A percentile compares a stretch with the other conserved stretches of the same genome.
These are phyloP conservation scores for Lytechinus variegatus DNA, from an alignment of 35 echinoderm and acorn worm genomes.

Conservation along the genomic window DNA sequence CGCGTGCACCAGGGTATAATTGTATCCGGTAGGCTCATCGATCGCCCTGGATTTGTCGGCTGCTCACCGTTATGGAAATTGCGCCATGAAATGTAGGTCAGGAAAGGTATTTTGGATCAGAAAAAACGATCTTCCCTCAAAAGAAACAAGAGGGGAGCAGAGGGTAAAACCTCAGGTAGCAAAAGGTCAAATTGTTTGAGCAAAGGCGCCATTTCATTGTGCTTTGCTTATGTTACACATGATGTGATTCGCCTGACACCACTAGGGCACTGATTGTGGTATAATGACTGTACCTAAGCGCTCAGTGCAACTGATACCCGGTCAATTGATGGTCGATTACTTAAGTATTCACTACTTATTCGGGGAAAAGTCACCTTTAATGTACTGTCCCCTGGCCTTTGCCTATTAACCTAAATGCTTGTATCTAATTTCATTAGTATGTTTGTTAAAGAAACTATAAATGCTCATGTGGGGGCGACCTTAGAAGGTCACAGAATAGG, in stretches of 20 bases:
- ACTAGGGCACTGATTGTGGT: not conserved
- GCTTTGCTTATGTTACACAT: not conserved
- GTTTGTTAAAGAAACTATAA: too few species aligned
- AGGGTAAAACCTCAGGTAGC: slow-evolving; percentile 29
- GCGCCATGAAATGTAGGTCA: slow-evolving; percentile 52
- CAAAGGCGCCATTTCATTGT: not conserved
- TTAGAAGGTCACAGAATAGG: too few species aligned
- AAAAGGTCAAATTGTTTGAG: slow-evolving; percentile 8
- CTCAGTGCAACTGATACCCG: not conserved
- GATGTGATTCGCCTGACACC: not conserved
- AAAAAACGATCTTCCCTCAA: slow-evolving; percentile 2
- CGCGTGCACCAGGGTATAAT: slow-evolving; percentile 52
- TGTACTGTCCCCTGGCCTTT: not conserved
- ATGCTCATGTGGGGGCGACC: too few species aligned
- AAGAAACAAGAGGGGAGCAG: slow-evolving; percentile 30
- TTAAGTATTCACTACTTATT: not conserved
- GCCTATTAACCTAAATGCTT: not conserved
- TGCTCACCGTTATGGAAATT: slow-evolving; percentile 51
- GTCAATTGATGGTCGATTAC: not conserved
- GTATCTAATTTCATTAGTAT: too few species aligned
- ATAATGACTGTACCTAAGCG: not conserved
- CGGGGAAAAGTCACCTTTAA: not conserved
- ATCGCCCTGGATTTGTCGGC: slow-evolving; percentile 52
- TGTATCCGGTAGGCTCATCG: slow-evolving; percentile 54
- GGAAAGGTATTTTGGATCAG: slow-evolving; percentile 31